These are phyloP conservation scores for Falco cherrug DNA, from an alignment of 2,797 vertebrate species.

Conservation along the genomic window DNA sequence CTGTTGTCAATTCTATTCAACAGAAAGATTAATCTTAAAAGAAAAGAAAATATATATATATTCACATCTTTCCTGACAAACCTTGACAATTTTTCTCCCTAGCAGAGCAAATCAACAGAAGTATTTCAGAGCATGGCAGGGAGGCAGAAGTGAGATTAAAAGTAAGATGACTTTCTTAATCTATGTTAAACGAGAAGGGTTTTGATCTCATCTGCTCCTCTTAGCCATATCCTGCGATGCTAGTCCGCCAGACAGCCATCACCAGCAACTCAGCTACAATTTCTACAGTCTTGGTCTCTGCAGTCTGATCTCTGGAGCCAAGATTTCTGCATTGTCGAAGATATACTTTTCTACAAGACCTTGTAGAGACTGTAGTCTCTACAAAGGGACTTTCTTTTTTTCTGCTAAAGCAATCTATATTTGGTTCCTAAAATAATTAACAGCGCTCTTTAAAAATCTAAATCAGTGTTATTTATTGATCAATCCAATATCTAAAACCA, in stretches of 20 bases:
- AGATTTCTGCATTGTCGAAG: background rate
- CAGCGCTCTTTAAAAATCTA: background rate
- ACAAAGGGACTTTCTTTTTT: background rate
- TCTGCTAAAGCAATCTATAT: background rate
- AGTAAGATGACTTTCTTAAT: slow-evolving; percentile 1
- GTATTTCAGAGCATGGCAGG: background rate
- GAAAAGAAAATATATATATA: background rate
- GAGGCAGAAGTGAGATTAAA: background rate
- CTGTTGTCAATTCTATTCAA: background rate
- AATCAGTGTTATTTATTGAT: background rate
- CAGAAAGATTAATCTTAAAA: slow-evolving; percentile 35
- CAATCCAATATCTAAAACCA: background rate
- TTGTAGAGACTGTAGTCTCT: background rate
- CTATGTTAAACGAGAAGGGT: background rate
- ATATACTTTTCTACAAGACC: background rate
- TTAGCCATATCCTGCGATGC: background rate
- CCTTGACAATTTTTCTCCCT: background rate
- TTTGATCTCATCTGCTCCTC: background rate
- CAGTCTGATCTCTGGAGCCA: background rate
- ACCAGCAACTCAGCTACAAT: background rate
- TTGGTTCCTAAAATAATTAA: background rate
- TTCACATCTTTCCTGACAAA: background rate
- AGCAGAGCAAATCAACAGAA: background rate
- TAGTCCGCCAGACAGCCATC: background rate
- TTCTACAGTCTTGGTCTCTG: background rate